A percentile compares a stretch with the other conserved stretches of the same genome.
Evolutionary conservation across 2,888 invertebrate genomes (phyloP).

Genomic region (Agonopterix heracliana): DNA sequence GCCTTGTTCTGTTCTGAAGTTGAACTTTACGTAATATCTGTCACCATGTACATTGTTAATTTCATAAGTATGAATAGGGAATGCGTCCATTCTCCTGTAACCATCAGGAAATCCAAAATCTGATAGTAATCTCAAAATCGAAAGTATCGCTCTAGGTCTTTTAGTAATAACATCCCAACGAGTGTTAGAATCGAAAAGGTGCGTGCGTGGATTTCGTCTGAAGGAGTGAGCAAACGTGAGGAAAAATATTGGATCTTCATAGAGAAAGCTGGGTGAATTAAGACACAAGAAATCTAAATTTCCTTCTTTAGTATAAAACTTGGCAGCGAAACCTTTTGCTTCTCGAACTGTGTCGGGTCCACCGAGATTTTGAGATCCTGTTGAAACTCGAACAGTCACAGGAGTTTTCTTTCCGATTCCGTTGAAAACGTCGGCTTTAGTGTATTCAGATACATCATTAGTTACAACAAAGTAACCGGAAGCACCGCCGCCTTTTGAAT

Average conservation of each 20-base stretch:
- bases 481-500: constrained; percentile 93
- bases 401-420: neutral
- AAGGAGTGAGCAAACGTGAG: neutral
- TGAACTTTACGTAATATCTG: constrained; percentile 87
- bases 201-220: neutral
- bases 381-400: neutral
- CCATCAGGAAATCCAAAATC: neutral
- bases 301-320: neutral
- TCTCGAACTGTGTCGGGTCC: neutral
- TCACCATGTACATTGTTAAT: constrained; percentile 84
- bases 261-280: neutral
- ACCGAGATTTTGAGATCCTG: neutral
- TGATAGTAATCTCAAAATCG: neutral
- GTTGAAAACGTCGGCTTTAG: neutral
- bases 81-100: constrained; percentile 3
- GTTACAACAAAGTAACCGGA: constrained; percentile 90
- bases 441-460: constrained; percentile 67
- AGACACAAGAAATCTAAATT: neutral
- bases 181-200: neutral
- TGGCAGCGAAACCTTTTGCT: neutral
- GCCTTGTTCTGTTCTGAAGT: neutral
- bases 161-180: neutral
- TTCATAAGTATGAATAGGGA: constrained; percentile 92
- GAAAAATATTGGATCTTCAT: neutral
- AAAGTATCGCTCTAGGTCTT: neutral